phyloP scores from a whole-genome alignment of 2,888 invertebrate genomes.

The Tupiocoris notatus region DNA sequence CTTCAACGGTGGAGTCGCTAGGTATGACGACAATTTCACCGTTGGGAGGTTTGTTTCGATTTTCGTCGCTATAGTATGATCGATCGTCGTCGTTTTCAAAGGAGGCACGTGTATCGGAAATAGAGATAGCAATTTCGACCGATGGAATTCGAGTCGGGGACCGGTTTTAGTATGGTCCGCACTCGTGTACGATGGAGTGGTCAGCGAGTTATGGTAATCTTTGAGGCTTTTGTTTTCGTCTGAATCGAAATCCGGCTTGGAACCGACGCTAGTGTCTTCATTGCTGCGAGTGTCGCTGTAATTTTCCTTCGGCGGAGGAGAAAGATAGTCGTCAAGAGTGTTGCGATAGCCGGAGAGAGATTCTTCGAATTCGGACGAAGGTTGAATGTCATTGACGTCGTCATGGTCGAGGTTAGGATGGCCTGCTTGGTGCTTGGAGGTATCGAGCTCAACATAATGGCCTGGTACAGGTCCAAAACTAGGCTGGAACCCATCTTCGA shows the following conservation, averaged over 20 bases:
- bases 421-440: background rate
- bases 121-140: background rate
- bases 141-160: background rate
- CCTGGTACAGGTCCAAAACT: slow-evolving; percentile 24
- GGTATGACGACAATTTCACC: background rate
- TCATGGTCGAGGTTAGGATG: background rate
- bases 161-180: background rate
- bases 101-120: slow-evolving; percentile 29
- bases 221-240: slow-evolving; percentile 21
- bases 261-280: background rate
- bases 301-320: background rate
- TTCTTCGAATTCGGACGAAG: slow-evolving; percentile 8
- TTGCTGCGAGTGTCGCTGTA: background rate
- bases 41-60: background rate
- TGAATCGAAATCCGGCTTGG: background rate
- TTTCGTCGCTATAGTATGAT: background rate
- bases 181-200: background rate
- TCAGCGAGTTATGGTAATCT: slow-evolving; percentile 34
- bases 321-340: background rate
- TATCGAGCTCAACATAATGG: slow-evolving; percentile 1
- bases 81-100: slow-evolving; percentile 12
- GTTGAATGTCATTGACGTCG: background rate
- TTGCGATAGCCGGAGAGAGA: background rate
- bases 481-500: slow-evolving; percentile 18
- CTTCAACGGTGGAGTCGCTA: background rate